phyloP scores from a whole-genome alignment of 2,888 invertebrate genomes.

The Eudasyphora cyanicolor region DNA sequence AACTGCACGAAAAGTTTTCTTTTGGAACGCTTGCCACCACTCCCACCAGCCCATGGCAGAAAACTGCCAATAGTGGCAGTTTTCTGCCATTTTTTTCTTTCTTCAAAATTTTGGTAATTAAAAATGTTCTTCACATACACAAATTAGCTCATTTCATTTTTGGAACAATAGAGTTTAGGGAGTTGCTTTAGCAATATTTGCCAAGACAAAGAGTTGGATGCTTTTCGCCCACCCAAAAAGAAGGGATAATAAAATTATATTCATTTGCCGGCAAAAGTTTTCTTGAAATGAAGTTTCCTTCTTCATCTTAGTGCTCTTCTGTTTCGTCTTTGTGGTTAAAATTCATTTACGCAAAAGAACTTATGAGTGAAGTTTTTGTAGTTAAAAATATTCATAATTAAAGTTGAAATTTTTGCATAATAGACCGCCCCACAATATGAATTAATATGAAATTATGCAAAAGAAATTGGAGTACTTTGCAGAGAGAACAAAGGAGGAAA shows the following conservation, averaged over 20 bases:
- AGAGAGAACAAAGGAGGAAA: not conserved
- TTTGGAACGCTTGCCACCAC: not conserved
- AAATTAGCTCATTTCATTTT: constrained; percentile 46
- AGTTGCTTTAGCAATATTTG: not conserved
- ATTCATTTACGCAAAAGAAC: not conserved
- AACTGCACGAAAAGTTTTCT: not conserved
- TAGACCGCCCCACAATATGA: not conserved
- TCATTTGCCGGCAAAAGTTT: constrained; percentile 1
- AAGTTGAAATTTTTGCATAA: not conserved
- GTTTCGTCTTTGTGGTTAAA: constrained; percentile 11
- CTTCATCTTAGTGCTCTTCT: no score
- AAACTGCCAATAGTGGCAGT: no score
- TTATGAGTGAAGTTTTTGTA: constrained; percentile 4
- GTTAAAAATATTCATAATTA: constrained; percentile 28
- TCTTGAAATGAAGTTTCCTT: constrained; percentile 7
- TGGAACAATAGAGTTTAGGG: constrained; percentile 3
- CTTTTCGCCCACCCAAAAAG: not conserved
- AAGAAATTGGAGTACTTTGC: not conserved
- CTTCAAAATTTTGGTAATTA: constrained; percentile 44
- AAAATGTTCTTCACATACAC: constrained; percentile 39
- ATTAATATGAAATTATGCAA: not conserved
- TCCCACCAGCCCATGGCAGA: no score
- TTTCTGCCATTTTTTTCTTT: not conserved
- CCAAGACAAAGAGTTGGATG: constrained; percentile 5
- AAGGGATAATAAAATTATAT: constrained; percentile 23